Base-by-base conservation (phyloP, 2,797 vertebrate genomes). In the Capromys pilorides region DNA sequence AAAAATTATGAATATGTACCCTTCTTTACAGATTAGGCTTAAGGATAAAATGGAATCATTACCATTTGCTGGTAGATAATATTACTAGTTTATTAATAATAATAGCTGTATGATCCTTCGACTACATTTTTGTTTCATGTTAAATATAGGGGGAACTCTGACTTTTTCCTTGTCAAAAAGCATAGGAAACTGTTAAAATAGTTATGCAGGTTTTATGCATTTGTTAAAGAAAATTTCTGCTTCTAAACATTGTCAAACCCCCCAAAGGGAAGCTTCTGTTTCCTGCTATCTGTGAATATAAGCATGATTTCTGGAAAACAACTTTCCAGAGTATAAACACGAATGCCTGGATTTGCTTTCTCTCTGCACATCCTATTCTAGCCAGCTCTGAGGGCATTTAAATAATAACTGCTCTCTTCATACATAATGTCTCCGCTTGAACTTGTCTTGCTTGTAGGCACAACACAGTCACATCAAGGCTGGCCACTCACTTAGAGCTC, bases 381-480 rank as follows among this genome's bases (percentile, higher is more conserved):
- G 87, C 4, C 11, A 78, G 66, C 86, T 93, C 67, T 90, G n/a
- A 96, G 95, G 96, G 89, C 94, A 49, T 95, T 83, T 95, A 96
- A 97, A 96, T 97, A 95, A 96, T 96, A 97, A 97, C 95, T 67
- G 90, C 94, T 54, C 80, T 96, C 91, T 90, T 91, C 64, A 86
- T 69, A 88, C 88, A 45, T 66, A 81, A 51, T 54, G 88, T 86
- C 95, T 94, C 85, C 84, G 77, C 96, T 93, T 64, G 94, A 96
- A 96, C 96, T 93, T 94, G 45, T 92, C 94, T 97, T 94, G 97
- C 97, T 97, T 64, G 85, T 88, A 94, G 97, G 95, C 95, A 97
- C 9, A 92, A 94, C 67, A 96, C 80, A 39, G 94, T 79, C 26
- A 36, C 96, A 91, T 94, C 78, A 83, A 94, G 94, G 71, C 95